Percentiles rank a stretch among this genome's conserved stretches.
phyloP scores from a whole-genome alignment of 2,113 vertebrate species.

The Tautogolabrus adspersus region DNA sequence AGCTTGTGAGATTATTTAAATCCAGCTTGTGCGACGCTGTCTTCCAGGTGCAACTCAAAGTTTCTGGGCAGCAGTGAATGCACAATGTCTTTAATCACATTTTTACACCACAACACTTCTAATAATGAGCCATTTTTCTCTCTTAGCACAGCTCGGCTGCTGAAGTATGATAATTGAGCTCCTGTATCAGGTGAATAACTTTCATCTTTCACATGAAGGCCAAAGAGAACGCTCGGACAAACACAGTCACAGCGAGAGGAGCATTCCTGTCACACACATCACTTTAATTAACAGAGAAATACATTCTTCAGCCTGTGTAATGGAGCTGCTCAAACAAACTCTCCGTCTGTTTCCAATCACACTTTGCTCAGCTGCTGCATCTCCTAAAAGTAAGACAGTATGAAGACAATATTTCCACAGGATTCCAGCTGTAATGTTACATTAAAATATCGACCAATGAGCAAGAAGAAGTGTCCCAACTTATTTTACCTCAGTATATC shows the following conservation, averaged over 20 bases:
- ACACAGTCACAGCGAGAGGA: slow-evolving; percentile 24
- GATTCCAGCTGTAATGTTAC: background rate
- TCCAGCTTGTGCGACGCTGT: background rate
- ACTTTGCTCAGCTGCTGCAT: background rate
- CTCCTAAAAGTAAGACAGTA: no score
- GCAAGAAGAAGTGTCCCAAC: no score
- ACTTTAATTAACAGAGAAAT: slow-evolving; percentile 56
- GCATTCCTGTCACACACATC: slow-evolving; percentile 9
- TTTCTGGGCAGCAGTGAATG: slow-evolving; percentile 18
- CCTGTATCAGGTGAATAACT: slow-evolving; percentile 34
- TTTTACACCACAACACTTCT: slow-evolving; percentile 49
- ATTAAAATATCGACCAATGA: background rate
- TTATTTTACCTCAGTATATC: no score
- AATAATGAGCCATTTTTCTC: slow-evolving; percentile 52
- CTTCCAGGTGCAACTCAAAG: slow-evolving; percentile 25
- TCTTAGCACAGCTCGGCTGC: slow-evolving; percentile 19
- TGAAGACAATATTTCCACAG: no score
- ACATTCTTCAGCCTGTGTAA: slow-evolving; percentile 40
- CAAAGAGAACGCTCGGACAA: slow-evolving; percentile 23
- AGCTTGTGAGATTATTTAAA: slow-evolving; percentile 18
- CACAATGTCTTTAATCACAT: slow-evolving; percentile 50
- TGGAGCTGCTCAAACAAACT: slow-evolving; percentile 26
- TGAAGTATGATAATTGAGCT: slow-evolving; percentile 44
- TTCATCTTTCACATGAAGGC: slow-evolving; percentile 47
- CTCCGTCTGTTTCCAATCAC: slow-evolving; percentile 7